Base-by-base conservation (phyloP, 2,113 vertebrate genomes). In the Panurus biarmicus region DNA sequence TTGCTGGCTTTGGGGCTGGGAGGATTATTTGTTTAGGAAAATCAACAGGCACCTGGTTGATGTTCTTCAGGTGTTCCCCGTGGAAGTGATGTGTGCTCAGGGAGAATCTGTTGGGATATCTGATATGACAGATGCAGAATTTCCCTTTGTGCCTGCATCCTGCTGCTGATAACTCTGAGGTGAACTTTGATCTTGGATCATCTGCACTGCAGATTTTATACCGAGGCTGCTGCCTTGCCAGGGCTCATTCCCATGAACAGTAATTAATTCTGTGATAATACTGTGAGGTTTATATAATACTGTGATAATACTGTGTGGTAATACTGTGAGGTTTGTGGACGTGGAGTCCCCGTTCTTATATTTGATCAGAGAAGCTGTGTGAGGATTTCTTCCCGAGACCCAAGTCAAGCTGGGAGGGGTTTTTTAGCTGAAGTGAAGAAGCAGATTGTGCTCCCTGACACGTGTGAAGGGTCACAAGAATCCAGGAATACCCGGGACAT, bases 121-220 rank as follows among this genome's bases (percentile, higher is more conserved):
- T 72, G 78, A 38, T 57, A 1, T 1, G 18, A 23, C 47, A 6
- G 17, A 12, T 4, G 11, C 33, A 9, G 42, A 22, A 24, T 16
- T 81, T 65, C 66, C 53, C 65, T 81, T 64, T 53, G 80, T 44
- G 73, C 73, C 70, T 42, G 53, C 65, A 53, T 67, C 82, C 91
- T 77, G 60, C 79, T 61, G 85, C 6, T 72, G 82, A 0, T 53
- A 50, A 54, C 19, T 48, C 48, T 45, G 29, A 86, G 78, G 40
- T 90, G 73, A 82, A 28, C 91, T 95, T 91, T 87, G 80, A 83
- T 92, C 75, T 73, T 36, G 26, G 50, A 67, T 96, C 81, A 80
- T 86, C 87, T 91, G 72, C 40, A 17, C 64, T 83, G 80, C 92
- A 91, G 62, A 40, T 82, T 85, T 86, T 69, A 50, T 45, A 44